phyloP scores from a whole-genome alignment of 2,797 vertebrate genomes.

The Saxicola maurus region DNA sequence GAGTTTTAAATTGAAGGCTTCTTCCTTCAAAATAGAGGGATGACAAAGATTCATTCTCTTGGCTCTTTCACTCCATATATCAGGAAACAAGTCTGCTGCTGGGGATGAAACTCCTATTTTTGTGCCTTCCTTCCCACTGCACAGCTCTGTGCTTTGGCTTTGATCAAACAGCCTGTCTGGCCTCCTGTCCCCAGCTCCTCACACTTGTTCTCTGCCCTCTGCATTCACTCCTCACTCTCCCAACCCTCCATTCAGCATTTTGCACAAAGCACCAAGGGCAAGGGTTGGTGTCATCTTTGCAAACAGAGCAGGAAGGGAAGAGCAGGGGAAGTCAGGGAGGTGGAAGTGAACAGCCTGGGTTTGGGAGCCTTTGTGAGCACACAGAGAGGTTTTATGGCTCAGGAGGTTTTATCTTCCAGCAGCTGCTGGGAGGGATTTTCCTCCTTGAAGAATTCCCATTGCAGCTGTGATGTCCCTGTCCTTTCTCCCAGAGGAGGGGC shows the following conservation, averaged over 20 bases:
- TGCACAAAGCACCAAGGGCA: neutral
- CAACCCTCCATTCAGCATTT: neutral
- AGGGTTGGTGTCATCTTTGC: neutral
- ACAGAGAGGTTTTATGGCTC: neutral
- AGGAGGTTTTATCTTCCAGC: neutral
- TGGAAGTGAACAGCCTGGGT: neutral
- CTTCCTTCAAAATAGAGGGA: conserved; percentile 9
- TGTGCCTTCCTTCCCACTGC: neutral
- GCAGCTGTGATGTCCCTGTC: neutral
- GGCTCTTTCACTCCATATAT: conserved; percentile 9
- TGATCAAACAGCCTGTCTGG: conserved; percentile 12
- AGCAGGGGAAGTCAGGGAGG: neutral
- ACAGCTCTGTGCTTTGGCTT: conserved; percentile 1
- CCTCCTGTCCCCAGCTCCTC: neutral
- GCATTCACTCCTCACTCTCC: neutral
- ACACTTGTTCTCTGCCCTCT: neutral
- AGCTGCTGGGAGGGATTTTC: neutral
- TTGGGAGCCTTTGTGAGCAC: neutral
- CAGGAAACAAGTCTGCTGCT: conserved; percentile 5
- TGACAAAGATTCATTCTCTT: conserved; percentile 51
- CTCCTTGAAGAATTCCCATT: accelerated
- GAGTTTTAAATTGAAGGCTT: conserved; percentile 41
- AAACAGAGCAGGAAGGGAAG: neutral
- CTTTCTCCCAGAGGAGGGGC: neutral
- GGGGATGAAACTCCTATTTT: conserved; percentile 27